Base-by-base conservation (phyloP, 2,797 vertebrate genomes). In the Lutjanus argentimaculatus region DNA sequence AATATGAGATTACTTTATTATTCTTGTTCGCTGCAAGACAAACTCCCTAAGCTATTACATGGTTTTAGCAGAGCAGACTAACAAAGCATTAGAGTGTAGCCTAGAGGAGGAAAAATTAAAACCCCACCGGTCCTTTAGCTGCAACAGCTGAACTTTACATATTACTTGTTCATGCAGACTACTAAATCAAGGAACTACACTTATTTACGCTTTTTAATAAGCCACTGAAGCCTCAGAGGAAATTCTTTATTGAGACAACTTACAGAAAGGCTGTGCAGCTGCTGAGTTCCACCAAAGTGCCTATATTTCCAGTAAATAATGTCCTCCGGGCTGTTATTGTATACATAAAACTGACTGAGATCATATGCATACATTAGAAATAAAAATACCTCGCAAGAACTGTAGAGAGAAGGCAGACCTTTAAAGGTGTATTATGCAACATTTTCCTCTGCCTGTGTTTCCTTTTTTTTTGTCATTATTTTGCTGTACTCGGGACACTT, bases 161-260 rank as follows among this genome's bases (percentile, higher is more conserved):
- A 91, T 80, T 82, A 87, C 83, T 21, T 21, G 80, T 77, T 93
- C 80, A 67, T 81, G 86, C 85, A 85, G 83, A 88, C 91, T 82
- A 84, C 75, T 74, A 86, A 92, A 86, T 88, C 83, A 88, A 88
- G 80, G 72, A 85, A 86, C 71, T 85, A 78, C 89, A 85, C 85
- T 83, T 89, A 85, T 91, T 88, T 90, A 88, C 87, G 68, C 87
- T 85, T 90, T 91, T 91, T 88, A 91, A 88, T 90, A 89, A 90
- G 79, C 82, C 67, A 16, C 69, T 52, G 71, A 85, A 83, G 81
- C 83, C 91, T 86, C 80, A 0, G 79, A 91, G 89, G 85, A 83
- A 77, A 82, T 62, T 64, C 43, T 84, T 88, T 86, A 87, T 84
- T 69, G 82, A 84, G 79, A 63, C 36, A 71, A 82, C 80, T 70